phyloP scores from a whole-genome alignment of 2,113 vertebrate genomes.

The Xiphophorus maculatus region DNA sequence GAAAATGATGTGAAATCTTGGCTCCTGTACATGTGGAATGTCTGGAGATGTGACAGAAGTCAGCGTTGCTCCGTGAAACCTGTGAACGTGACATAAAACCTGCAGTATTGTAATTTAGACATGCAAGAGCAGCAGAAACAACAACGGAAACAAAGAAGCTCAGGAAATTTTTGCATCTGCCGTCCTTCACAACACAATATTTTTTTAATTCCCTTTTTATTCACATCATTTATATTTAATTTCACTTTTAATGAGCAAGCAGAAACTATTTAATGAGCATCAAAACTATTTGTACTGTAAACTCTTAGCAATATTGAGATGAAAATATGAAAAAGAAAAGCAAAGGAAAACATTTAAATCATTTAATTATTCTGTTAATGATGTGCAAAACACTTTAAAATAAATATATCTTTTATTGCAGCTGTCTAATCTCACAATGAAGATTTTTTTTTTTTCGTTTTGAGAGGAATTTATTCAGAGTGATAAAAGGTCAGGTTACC shows the following conservation, averaged over 20 bases:
- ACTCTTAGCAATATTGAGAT: too few species aligned
- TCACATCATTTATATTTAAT: background rate
- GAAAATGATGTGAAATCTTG: conserved; percentile 18
- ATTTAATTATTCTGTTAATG: too few species aligned
- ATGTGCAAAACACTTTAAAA: too few species aligned
- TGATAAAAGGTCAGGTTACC: too few species aligned
- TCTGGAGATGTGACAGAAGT: conserved; percentile 33
- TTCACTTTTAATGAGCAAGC: too few species aligned
- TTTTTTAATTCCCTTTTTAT: background rate
- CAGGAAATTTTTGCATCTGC: background rate
- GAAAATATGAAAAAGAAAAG: background rate
- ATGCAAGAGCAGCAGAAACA: background rate
- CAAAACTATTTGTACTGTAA: too few species aligned
- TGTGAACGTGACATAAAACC: conserved; percentile 3
- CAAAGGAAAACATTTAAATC: background rate
- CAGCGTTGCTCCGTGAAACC: conserved; percentile 5
- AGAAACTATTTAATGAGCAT: too few species aligned
- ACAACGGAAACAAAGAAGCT: background rate
- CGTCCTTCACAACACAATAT: background rate
- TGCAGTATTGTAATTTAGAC: background rate
- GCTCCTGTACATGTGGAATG: background rate
- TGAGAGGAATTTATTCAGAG: too few species aligned
- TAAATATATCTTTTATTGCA: too few species aligned
- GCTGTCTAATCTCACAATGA: too few species aligned
- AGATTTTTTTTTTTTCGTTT: too few species aligned